phyloP scores from a whole-genome alignment of 2,797 vertebrate genomes.

The Sebastes ruberrimus region DNA sequence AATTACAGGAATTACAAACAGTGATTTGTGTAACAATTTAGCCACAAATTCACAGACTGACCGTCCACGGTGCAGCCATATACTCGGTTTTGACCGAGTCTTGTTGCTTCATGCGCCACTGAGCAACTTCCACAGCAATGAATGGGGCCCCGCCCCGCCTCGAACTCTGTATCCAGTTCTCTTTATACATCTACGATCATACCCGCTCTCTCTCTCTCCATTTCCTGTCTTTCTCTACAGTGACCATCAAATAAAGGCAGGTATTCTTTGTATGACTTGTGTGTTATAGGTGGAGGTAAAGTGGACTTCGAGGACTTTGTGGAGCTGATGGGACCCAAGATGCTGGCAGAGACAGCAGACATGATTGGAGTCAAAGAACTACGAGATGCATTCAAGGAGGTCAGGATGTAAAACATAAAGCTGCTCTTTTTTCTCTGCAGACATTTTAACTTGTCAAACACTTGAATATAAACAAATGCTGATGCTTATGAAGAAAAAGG shows the following conservation, averaged over 20 bases:
- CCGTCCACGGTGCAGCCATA: no score
- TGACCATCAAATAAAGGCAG: no score
- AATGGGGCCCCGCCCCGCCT: fast-evolving
- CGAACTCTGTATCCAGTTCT: no score
- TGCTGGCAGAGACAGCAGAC: slow-evolving; percentile 94
- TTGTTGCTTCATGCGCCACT: not conserved
- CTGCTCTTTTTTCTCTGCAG: not conserved
- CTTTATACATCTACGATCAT: no score
- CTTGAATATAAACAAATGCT: no score
- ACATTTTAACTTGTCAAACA: not conserved
- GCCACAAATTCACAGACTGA: no score
- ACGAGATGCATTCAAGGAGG: slow-evolving; percentile 92
- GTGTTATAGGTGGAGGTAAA: slow-evolving; percentile 85
- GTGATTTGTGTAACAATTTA: no score
- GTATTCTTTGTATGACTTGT: not conserved
- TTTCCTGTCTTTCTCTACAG: no score
- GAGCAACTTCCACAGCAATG: not conserved
- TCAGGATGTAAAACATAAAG: slow-evolving; percentile 9
- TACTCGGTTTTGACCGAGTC: no score
- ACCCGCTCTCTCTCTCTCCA: no score
- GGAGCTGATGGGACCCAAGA: slow-evolving; percentile 97
- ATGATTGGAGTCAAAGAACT: slow-evolving; percentile 97
- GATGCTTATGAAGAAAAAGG: no score
- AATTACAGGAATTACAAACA: no score
- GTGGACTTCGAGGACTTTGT: slow-evolving; percentile 97